phyloP scores from a whole-genome alignment of 2,888 invertebrate species.

The Danaus chrysippus region DNA sequence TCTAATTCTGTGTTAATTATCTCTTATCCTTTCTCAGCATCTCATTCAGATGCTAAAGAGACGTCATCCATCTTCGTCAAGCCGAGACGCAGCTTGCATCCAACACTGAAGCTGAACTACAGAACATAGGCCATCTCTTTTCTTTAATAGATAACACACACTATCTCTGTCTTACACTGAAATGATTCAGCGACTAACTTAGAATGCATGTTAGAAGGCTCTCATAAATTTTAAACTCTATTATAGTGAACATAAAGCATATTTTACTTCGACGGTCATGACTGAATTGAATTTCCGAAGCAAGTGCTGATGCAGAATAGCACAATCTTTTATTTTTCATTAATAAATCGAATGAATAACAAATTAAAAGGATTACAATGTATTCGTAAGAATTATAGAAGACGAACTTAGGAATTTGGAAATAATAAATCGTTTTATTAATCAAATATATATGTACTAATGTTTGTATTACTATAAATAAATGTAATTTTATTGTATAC shows the following conservation, averaged over 20 bases:
- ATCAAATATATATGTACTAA: slow-evolving; percentile 25
- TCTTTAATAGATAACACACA: slow-evolving; percentile 39
- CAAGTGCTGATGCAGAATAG: slow-evolving; percentile 62
- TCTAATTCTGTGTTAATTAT: slow-evolving; percentile 37
- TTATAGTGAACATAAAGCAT: slow-evolving; percentile 27
- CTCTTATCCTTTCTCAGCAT: slow-evolving; percentile 41
- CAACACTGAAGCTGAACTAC: slow-evolving; percentile 46
- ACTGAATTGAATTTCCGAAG: slow-evolving; percentile 61
- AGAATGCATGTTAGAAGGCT: slow-evolving; percentile 43
- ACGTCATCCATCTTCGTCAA: slow-evolving; percentile 73
- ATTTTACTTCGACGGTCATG: slow-evolving; percentile 26
- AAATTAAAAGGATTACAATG: background rate
- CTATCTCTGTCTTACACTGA: slow-evolving; percentile 54
- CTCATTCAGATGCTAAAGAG: slow-evolving; percentile 63
- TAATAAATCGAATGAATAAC: slow-evolving; percentile 47
- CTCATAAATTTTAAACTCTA: slow-evolving; percentile 31
- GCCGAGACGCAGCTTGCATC: slow-evolving; percentile 62
- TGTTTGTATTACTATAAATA: slow-evolving; percentile 27
- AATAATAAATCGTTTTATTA: too few species aligned
- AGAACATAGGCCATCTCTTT: slow-evolving; percentile 49
- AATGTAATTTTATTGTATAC: too few species aligned
- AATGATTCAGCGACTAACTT: slow-evolving; percentile 67
- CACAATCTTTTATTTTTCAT: slow-evolving; percentile 62
- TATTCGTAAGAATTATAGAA: background rate
- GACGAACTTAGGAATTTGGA: background rate